phyloP scores from a whole-genome alignment of 2,113 vertebrate genomes.

The Albula goreensis region DNA sequence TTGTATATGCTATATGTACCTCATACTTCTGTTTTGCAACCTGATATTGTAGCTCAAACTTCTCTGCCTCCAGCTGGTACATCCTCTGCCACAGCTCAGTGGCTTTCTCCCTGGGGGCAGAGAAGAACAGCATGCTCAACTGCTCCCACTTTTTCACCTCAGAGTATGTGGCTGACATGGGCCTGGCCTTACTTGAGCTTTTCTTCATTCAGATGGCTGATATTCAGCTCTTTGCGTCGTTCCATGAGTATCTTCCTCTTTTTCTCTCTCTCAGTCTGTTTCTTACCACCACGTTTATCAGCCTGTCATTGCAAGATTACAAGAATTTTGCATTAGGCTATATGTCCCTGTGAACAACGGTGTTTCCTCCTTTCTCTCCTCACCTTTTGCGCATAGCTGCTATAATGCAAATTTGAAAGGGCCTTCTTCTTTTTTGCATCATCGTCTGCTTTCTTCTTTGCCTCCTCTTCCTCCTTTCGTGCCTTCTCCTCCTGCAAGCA shows the following conservation, averaged over 20 bases:
- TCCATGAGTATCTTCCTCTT: slow-evolving; percentile 93
- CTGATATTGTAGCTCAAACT: slow-evolving; percentile 90
- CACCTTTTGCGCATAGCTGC: slow-evolving; percentile 93
- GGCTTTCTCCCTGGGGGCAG: slow-evolving; percentile 79
- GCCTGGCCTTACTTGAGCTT: slow-evolving; percentile 75
- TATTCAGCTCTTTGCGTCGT: slow-evolving; percentile 81
- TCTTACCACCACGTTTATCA: slow-evolving; percentile 89
- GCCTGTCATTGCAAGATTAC: slow-evolving; percentile 64
- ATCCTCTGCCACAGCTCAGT: slow-evolving; percentile 84
- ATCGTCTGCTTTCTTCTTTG: slow-evolving; percentile 81
- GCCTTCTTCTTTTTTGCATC: slow-evolving; percentile 94
- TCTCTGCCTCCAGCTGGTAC: slow-evolving; percentile 86
- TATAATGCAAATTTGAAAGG: slow-evolving; percentile 90
- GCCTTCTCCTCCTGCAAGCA: slow-evolving; percentile 81
- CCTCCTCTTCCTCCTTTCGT: slow-evolving; percentile 92
- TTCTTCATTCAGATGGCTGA: slow-evolving; percentile 79
- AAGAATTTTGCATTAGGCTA: background rate
- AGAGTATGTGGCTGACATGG: background rate
- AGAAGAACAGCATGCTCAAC: background rate
- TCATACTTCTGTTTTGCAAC: slow-evolving; percentile 90
- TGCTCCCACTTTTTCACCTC: background rate
- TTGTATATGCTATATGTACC: slow-evolving; percentile 57
- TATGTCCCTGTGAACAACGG: too few species aligned
- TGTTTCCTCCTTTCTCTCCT: too few species aligned
- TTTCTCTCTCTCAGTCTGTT: slow-evolving; percentile 92